Base-by-base conservation (phyloP, 2,888 invertebrate genomes). In the Neoitamus cyanurus region DNA sequence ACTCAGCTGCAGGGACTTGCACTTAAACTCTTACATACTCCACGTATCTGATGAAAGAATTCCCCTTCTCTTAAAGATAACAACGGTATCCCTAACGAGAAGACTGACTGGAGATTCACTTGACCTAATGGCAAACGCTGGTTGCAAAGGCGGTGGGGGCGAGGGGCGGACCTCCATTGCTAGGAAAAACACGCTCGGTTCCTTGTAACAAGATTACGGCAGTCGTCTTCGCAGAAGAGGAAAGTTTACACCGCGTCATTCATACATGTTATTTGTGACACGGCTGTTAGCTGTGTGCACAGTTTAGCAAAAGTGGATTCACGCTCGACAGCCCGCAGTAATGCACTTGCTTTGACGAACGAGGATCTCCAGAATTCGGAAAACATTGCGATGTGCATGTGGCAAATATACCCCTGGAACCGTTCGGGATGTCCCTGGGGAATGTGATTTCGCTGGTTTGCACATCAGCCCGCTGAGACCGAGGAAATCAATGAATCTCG, bases 261-360 rank as follows among this genome's bases (percentile, higher is more conserved):
- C 70, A 70, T 70, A 70, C 70, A 70, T 70, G 70, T 34, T 70
- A 70, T 70, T 70, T 70, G 70, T 34, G 70, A 70, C 70, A 70
- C 58, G 58, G 58, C 58, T 58, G 58, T 58, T 58, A 20, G 58
- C 25, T 58, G 25, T 58, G 58, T 25, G 58, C 58, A 58, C 58
- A 58, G 58, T 58, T 58, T 58, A 58, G 58, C 25, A 58, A 58
- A 58, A 58, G 58, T 58, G 58, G 58, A 58, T 58, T 58, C 58
- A 58, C 58, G 58, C 58, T 58, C 58, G 58, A 58, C 58, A 58
- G 58, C 58, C 58, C 58, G 58, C 58, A 58, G 58, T 58, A 25
- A 58, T 58, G 58, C 58, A 58, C 58, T 58, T 58, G 58, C 58
- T 58, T 58, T 58, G 58, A 58, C 58, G 20, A 25, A 9, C 20